Percentiles rank a stretch among this genome's conserved stretches.
Conservation (phyloP, 2,797 vertebrate species). For the Huso huso region DNA sequence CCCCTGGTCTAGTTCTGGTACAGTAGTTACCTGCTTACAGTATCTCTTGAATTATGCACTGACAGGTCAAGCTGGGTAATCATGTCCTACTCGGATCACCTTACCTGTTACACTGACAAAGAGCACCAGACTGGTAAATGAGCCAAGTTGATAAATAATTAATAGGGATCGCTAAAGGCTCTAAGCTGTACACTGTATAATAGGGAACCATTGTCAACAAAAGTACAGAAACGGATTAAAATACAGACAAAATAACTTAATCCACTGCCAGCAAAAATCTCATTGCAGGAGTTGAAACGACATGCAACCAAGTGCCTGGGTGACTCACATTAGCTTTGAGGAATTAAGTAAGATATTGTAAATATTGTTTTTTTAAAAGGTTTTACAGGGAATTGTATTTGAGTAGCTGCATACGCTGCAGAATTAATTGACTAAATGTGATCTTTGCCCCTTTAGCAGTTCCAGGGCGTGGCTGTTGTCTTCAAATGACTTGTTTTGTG, state of each 20-base stretch:
- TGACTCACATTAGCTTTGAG: background rate
- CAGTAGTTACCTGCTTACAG: too few relatives aligned
- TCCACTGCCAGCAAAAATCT: background rate
- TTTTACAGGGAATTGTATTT: too few relatives aligned
- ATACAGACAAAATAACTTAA: background rate
- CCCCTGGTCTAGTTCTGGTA: too few relatives aligned
- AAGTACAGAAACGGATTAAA: background rate
- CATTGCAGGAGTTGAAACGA: background rate
- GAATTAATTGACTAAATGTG: too few relatives aligned
- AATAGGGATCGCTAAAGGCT: background rate
- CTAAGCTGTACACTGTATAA: background rate
- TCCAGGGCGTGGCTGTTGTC: too few relatives aligned
- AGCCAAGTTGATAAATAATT: conserved; percentile 2
- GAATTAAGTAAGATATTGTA: background rate
- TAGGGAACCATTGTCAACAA: conserved; percentile 1
- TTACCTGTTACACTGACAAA: too few relatives aligned
- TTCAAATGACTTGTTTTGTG: too few relatives aligned
- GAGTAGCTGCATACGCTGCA: too few relatives aligned
- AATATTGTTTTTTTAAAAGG: background rate
- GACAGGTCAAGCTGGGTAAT: too few relatives aligned
- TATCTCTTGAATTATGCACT: too few relatives aligned
- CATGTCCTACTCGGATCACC: too few relatives aligned
- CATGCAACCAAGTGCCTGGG: background rate
- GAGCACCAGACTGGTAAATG: background rate
- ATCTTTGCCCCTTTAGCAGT: too few relatives aligned